These are phyloP conservation scores for Diloba caeruleocephala DNA, from an alignment of 2,888 invertebrate genomes.

Conservation along the genomic window DNA sequence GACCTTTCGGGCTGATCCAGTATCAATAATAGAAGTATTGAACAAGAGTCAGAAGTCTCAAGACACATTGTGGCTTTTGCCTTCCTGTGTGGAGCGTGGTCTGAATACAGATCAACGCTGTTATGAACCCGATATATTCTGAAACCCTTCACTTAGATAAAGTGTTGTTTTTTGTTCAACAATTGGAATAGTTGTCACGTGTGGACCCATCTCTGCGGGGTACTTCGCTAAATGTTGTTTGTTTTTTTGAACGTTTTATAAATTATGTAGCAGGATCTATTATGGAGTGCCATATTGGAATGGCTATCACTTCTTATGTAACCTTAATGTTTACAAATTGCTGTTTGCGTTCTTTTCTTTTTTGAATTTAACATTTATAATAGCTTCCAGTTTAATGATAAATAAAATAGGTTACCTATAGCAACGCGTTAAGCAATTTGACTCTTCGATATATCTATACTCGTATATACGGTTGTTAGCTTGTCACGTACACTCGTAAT, in stretches of 20 bases:
- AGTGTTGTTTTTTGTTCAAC: conserved; percentile 69
- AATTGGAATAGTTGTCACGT: conserved; percentile 69
- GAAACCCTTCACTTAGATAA: conserved; percentile 73
- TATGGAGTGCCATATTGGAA: conserved; percentile 4
- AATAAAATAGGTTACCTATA: conserved; percentile 17
- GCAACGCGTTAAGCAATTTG: conserved; percentile 34
- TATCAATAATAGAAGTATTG: conserved; percentile 81
- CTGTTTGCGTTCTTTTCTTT: background rate
- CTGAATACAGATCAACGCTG: conserved; percentile 75
- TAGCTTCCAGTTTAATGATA: background rate
- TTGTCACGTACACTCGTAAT: conserved; percentile 53
- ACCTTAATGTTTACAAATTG: conserved; percentile 9
- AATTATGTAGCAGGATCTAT: conserved; percentile 31
- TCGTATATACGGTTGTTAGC: conserved; percentile 20
- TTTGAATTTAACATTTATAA: background rate
- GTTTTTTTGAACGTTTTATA: conserved; percentile 43
- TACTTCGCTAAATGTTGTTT: conserved; percentile 45
- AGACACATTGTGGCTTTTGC: conserved; percentile 82
- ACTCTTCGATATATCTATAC: conserved; percentile 46
- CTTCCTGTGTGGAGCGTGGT: conserved; percentile 73
- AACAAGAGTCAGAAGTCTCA: conserved; percentile 78
- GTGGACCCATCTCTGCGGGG: conserved; percentile 52
- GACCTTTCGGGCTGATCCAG: conserved; percentile 57
- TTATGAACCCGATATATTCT: conserved; percentile 66
- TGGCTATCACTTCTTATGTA: conserved; percentile 1